Percentiles rank a stretch among this genome's conserved stretches.
Conservation (phyloP, 2,113 vertebrate species). For the Anseranas semipalmata region DNA sequence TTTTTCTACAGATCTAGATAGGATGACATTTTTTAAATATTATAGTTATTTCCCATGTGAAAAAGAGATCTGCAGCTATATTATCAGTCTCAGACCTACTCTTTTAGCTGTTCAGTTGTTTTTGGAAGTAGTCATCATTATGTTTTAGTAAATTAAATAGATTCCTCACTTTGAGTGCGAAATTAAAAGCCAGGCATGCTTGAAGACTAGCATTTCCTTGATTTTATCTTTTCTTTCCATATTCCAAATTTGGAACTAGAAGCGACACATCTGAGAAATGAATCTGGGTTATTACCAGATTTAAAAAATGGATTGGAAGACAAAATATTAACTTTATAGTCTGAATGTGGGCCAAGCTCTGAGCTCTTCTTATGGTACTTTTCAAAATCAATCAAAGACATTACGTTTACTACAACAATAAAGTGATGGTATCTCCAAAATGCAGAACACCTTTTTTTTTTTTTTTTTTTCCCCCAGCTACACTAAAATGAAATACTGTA, state of each 20-base stretch:
- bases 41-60: not conserved
- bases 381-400: not conserved
- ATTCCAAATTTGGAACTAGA: conserved; percentile 9
- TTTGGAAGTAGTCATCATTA: not conserved
- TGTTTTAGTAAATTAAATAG: not conserved
- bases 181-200: conserved; percentile 1
- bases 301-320: conserved; percentile 28
- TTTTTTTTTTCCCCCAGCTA: not conserved
- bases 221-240: conserved; percentile 10
- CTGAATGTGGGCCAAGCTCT: not conserved
- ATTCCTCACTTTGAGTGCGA: not conserved
- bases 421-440: not conserved
- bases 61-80: not conserved
- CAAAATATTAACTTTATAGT: not conserved
- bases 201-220: not conserved
- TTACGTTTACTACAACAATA: not conserved
- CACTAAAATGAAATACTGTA: not conserved
- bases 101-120: not conserved
- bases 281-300: conserved; percentile 2
- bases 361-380: not conserved
- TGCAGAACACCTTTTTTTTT: not conserved
- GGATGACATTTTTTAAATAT: not conserved
- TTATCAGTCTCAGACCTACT: not conserved
- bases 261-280: conserved; percentile 5
- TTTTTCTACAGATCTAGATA: not conserved